Conservation (phyloP, 2,113 vertebrate species). For the Cyphomyrus plagiostoma region DNA sequence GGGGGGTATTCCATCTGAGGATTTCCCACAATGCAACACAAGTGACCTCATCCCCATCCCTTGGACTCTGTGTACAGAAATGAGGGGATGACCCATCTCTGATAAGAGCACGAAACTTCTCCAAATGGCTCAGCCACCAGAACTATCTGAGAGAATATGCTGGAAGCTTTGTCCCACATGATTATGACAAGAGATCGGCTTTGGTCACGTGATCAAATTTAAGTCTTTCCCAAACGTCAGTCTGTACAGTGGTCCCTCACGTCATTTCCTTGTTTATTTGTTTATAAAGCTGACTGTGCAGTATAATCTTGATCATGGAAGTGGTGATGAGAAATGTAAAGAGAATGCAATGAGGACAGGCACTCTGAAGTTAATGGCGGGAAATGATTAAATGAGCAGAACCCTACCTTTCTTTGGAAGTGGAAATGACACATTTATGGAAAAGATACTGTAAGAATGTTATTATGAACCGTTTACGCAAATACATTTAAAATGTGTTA, state of each 20-base stretch:
- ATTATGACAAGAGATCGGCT: background rate
- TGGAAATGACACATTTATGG: conserved; percentile 69
- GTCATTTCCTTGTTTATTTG: conserved; percentile 22
- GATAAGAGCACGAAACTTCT: background rate
- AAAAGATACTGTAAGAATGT: conserved; percentile 39
- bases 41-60: conserved; percentile 60
- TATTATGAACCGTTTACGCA: conserved; percentile 81
- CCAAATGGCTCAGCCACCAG: background rate
- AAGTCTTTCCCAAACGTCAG: conserved; percentile 22
- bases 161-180: conserved; percentile 7
- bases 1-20: conserved; percentile 18
- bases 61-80: conserved; percentile 51
- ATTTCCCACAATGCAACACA: conserved; percentile 50
- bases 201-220: conserved; percentile 10
- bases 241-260: conserved; percentile 37
- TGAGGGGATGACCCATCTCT: conserved; percentile 9
- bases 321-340: conserved; percentile 51
- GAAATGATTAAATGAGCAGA: conserved; percentile 71
- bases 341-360: conserved; percentile 17
- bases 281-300: conserved; percentile 19
- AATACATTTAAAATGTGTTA: conserved; percentile 95
- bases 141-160: background rate
- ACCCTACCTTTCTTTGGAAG: conserved; percentile 78
- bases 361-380: conserved; percentile 9
- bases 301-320: conserved; percentile 41